Evolutionary conservation across 2,113 vertebrate species (phyloP).

Genomic region (Grus americana): DNA sequence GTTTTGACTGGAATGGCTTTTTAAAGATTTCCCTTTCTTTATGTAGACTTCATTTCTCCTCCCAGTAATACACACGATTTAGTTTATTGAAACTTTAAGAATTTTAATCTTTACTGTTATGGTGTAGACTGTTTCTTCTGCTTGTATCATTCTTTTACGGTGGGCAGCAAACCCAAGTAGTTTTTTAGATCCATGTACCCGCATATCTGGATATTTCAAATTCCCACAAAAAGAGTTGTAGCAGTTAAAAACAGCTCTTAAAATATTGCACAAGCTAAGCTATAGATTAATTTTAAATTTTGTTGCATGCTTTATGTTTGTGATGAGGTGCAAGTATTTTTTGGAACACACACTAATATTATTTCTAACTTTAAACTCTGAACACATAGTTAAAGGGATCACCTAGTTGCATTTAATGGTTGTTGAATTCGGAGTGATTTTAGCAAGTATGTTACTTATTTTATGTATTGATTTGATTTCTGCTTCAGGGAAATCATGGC

Average conservation of each 20-base stretch:
- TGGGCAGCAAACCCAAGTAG: not conserved
- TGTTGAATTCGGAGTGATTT: not conserved
- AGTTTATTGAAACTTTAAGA: not conserved
- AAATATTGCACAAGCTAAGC: not conserved
- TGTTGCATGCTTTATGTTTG: not conserved
- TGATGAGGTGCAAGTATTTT: not conserved
- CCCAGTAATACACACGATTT: not conserved
- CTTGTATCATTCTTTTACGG: fast-evolving
- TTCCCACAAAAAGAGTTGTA: not conserved
- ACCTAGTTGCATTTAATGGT: not conserved
- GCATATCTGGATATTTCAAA: no score
- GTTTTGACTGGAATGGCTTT: not conserved
- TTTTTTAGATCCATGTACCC: not conserved
- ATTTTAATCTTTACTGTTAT: not conserved
- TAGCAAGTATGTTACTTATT: not conserved
- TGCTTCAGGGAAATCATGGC: not conserved
- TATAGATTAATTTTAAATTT: not conserved
- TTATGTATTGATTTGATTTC: not conserved
- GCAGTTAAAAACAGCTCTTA: not conserved
- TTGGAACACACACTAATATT: not conserved
- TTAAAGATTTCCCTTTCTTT: not conserved
- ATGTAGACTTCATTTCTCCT: not conserved
- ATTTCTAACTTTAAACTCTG: not conserved
- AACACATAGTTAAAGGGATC: not conserved
- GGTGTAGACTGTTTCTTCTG: not conserved